These are phyloP conservation scores for Drosophila tanythrix DNA, from an alignment of 2,888 invertebrate species.

Conservation along the genomic window DNA sequence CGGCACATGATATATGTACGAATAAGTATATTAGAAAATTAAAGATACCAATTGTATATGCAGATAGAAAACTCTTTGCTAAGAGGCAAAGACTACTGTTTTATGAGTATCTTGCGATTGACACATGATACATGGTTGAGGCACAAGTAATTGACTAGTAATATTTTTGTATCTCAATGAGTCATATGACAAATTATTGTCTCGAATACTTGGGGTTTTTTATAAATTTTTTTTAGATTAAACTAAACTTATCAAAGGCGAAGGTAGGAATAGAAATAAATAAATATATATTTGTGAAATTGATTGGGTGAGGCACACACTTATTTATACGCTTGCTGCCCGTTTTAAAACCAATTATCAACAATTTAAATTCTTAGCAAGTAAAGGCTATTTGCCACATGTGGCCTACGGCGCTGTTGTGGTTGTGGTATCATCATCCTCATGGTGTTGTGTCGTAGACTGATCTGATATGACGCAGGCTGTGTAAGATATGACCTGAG, in stretches of 20 bases:
- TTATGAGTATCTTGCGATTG: neutral
- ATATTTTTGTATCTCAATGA: neutral
- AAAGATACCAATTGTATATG: neutral
- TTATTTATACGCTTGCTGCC: neutral
- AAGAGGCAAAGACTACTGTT: too few relatives aligned
- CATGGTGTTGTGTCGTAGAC: conserved; percentile 10
- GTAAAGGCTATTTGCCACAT: neutral
- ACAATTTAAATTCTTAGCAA: neutral
- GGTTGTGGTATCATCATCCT: conserved; percentile 37
- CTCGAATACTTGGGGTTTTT: neutral
- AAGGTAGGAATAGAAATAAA: conserved; percentile 10
- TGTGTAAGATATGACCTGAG: conserved; percentile 61
- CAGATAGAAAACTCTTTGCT: neutral
- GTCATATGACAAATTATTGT: conserved; percentile 1
- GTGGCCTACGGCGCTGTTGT: conserved; percentile 6
- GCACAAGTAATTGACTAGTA: neutral
- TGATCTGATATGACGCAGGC: conserved; percentile 65
- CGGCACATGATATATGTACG: neutral
- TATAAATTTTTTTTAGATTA: neutral
- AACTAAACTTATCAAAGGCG: conserved; percentile 10
- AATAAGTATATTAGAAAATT: neutral
- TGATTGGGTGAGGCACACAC: neutral
- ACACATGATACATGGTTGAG: neutral
- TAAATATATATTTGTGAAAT: conserved; percentile 13
- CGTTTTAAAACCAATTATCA: neutral